A percentile compares a stretch with the other conserved stretches of the same genome.
These are phyloP conservation scores for Sarcoramphus papa DNA, from an alignment of 2,797 vertebrate genomes.

Conservation along the genomic window DNA sequence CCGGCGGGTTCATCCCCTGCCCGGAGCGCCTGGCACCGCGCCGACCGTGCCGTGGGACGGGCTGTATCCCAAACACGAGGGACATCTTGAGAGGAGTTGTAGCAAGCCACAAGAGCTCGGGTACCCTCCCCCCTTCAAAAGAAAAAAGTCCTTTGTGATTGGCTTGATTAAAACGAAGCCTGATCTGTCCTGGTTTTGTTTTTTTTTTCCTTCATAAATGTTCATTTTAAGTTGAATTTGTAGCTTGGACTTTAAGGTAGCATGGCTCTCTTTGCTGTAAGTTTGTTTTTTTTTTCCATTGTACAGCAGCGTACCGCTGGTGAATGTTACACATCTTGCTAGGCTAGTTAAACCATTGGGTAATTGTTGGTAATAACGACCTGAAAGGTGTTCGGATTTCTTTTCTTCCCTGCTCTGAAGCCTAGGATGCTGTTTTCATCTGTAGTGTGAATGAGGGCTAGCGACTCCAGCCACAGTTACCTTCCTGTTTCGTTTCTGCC, in stretches of 20 bases:
- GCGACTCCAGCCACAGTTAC: conserved; percentile 72
- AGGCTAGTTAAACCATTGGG: conserved; percentile 86
- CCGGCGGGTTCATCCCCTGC: background rate
- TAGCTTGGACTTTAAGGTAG: conserved; percentile 99
- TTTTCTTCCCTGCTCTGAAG: conserved; percentile 61
- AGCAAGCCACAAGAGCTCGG: background rate
- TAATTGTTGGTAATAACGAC: conserved; percentile 85
- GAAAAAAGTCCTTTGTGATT: background rate
- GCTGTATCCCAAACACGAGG: fast-evolving
- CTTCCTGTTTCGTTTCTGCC: conserved; percentile 71
- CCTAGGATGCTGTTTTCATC: conserved; percentile 59
- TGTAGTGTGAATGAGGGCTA: conserved; percentile 76
- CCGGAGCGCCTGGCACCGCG: background rate
- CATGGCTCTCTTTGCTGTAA: conserved; percentile 91
- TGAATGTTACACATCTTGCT: conserved; percentile 93
- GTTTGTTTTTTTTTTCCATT: conserved; percentile 78
- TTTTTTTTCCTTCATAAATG: conserved; percentile 63
- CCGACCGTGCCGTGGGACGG: background rate
- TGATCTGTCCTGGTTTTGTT: conserved; percentile 62
- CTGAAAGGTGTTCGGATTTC: conserved; percentile 88
- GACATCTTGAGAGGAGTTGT: fast-evolving
- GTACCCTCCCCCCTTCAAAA: background rate
- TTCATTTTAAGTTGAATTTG: conserved; percentile 80
- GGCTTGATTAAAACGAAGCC: conserved; percentile 76
- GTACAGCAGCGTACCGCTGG: conserved; percentile 88